These are phyloP conservation scores for Orestias chungarensis DNA, from an alignment of 2,797 vertebrate species.

Conservation along the genomic window DNA sequence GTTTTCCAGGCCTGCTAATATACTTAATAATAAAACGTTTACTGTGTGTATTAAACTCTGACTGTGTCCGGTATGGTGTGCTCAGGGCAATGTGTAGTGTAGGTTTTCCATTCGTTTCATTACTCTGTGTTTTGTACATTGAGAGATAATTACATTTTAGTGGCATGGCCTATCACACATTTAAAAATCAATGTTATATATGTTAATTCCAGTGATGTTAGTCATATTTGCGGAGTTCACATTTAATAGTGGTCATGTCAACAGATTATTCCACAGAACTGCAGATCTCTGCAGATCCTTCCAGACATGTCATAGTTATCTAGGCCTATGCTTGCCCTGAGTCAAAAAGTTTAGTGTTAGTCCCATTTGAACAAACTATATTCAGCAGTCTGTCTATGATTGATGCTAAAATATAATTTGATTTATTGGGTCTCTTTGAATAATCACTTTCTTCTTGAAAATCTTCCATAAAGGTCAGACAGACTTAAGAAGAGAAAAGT, in stretches of 20 bases:
- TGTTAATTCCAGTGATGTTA: not conserved
- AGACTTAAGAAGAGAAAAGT: not conserved
- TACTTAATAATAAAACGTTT: not conserved
- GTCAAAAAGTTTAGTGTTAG: not conserved
- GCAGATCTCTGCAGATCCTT: not conserved
- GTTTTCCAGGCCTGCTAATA: slow-evolving; percentile 19
- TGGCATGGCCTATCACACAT: not conserved
- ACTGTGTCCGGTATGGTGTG: not conserved
- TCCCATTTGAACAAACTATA: not conserved
- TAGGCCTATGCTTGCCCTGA: not conserved
- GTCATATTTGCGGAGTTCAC: not conserved
- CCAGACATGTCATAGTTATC: no score
- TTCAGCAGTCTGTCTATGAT: not conserved
- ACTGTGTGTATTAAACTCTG: not conserved
- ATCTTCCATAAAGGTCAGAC: not conserved
- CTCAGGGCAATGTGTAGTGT: not conserved
- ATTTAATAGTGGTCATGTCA: not conserved
- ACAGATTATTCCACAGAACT: no score
- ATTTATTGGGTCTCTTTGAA: no score
- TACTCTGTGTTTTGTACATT: not conserved
- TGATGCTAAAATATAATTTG: not conserved
- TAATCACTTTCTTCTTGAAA: not conserved
- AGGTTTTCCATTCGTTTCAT: not conserved
- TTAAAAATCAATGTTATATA: not conserved
- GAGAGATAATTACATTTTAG: not conserved